Conservation (phyloP, 2,797 vertebrate genomes). For the Linurgus olivaceus region DNA sequence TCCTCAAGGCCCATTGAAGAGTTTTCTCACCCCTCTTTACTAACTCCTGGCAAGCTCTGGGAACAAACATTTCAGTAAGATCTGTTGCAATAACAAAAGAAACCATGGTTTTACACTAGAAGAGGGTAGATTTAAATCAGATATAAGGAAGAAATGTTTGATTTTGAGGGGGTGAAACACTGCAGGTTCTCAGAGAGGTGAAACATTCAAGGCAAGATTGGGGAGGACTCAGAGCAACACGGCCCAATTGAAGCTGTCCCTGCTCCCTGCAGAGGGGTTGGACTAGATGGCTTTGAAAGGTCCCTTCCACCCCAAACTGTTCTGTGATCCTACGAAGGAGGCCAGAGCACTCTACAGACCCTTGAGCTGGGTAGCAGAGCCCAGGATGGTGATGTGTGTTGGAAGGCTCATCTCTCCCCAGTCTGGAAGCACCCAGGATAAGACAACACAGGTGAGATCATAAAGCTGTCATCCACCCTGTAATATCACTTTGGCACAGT, state of each 20-base stretch:
- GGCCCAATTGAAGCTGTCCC: neutral
- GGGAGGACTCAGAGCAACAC: neutral
- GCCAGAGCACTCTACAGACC: neutral
- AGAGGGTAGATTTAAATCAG: neutral
- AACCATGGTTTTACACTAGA: neutral
- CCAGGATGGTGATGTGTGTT: neutral
- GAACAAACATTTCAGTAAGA: neutral
- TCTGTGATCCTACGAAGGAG: neutral
- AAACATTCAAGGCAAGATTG: neutral
- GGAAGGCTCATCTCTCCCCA: neutral
- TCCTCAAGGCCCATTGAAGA: neutral
- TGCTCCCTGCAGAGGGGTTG: rapidly evolving
- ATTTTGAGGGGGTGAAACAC: neutral
- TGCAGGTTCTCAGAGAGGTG: neutral
- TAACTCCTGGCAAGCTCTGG: neutral
- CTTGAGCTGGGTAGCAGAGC: neutral
- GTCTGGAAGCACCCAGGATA: neutral
- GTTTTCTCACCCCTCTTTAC: neutral
- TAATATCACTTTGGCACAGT: neutral
- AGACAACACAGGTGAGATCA: neutral
- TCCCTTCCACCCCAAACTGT: neutral
- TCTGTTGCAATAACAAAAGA: neutral
- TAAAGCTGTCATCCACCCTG: rapidly evolving
- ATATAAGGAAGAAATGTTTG: neutral
- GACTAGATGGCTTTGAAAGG: neutral